A percentile compares a stretch with the other conserved stretches of the same genome.
phyloP scores from a whole-genome alignment of 2,888 invertebrate species.

The Chromoteleia sp. region DNA sequence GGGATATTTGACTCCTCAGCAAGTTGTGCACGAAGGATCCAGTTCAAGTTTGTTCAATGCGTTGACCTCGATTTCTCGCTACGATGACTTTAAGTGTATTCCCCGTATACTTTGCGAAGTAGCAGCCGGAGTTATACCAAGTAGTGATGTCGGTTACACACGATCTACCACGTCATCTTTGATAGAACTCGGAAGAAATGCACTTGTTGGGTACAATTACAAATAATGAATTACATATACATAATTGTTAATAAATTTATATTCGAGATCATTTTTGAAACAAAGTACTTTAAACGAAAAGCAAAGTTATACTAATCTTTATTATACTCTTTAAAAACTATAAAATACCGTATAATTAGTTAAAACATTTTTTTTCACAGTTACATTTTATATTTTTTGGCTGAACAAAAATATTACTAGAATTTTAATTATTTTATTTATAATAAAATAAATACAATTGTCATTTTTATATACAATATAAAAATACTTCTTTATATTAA shows the following conservation, averaged over 20 bases:
- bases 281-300: no score
- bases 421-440: no score
- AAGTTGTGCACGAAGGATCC: conserved; percentile 61
- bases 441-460: no score
- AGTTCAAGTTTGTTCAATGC: conserved; percentile 83
- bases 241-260: neutral
- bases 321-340: no score
- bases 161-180: conserved; percentile 75
- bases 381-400: no score
- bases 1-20: conserved; percentile 65
- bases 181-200: conserved; percentile 78
- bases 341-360: no score
- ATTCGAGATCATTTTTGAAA: no score
- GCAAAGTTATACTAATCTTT: no score
- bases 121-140: conserved; percentile 84
- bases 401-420: no score
- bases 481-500: no score
- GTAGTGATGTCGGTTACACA: conserved; percentile 72
- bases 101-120: conserved; percentile 92
- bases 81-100: conserved; percentile 93
- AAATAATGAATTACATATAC: conserved; percentile 4
- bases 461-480: no score
- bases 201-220: conserved; percentile 86
- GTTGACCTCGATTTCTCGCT: conserved; percentile 87
- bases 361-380: no score